A percentile compares a stretch with the other conserved stretches of the same genome.
These are phyloP conservation scores for Otolemur crassicaudatus DNA, from an alignment of 2,797 vertebrate species.

Conservation along the genomic window DNA sequence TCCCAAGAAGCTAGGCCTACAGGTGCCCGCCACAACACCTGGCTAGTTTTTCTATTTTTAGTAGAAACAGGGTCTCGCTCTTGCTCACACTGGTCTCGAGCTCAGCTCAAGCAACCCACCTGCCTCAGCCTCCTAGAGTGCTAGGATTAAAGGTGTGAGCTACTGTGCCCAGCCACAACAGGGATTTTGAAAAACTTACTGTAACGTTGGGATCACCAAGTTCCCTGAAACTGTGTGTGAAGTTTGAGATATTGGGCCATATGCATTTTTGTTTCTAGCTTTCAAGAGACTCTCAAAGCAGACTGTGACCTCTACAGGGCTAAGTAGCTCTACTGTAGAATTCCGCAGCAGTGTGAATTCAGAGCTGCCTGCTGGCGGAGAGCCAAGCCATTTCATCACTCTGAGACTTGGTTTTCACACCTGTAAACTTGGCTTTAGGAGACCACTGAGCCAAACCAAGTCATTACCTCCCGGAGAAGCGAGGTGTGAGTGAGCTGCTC, in stretches of 20 bases:
- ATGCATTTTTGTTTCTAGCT: not conserved
- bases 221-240: not conserved
- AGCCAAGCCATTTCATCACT: not conserved
- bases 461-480: not conserved
- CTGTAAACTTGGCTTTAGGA: not conserved
- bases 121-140: too few relatives aligned
- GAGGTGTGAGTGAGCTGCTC: not conserved
- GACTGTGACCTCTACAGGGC: constrained; percentile 11
- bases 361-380: not conserved
- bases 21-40: too few relatives aligned
- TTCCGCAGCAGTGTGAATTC: not conserved
- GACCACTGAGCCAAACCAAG: not conserved
- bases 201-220: not conserved
- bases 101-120: too few relatives aligned
- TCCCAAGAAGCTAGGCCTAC: too few relatives aligned
- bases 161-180: not conserved
- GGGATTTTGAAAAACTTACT: not conserved
- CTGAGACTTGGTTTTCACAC: not conserved
- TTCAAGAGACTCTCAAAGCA: constrained; percentile 48
- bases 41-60: too few relatives aligned
- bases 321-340: constrained; percentile 40
- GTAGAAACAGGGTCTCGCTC: too few relatives aligned
- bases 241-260: constrained; percentile 7
- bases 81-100: too few relatives aligned
- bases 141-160: too few relatives aligned